Percentiles rank a stretch among this genome's conserved stretches.
phyloP scores from a whole-genome alignment of 2,797 vertebrate species.

The Lepus oiostolus region DNA sequence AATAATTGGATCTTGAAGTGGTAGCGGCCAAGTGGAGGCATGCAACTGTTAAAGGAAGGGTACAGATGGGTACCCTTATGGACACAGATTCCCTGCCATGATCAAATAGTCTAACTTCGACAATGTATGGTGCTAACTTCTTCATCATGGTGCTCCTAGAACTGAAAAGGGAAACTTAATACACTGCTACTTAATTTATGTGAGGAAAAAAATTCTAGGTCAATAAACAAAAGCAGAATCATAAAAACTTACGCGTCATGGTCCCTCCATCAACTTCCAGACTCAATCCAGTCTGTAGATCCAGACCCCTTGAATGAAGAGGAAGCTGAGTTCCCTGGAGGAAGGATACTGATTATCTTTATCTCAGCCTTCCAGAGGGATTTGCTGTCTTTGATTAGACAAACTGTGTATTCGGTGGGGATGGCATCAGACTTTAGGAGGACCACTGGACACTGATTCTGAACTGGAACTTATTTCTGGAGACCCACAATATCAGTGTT shows the following conservation, averaged over 20 bases:
- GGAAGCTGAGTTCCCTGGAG: no score
- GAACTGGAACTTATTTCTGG: background rate
- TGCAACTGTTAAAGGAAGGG: background rate
- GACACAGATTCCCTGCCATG: background rate
- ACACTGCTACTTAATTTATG: background rate
- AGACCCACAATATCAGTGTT: background rate
- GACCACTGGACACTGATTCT: background rate
- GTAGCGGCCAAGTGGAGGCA: background rate
- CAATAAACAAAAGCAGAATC: background rate
- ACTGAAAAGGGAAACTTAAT: background rate
- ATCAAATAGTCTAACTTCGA: background rate
- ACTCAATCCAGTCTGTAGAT: background rate
- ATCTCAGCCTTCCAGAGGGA: background rate
- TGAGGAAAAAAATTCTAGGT: background rate
- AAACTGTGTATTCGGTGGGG: background rate
- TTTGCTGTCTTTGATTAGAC: background rate
- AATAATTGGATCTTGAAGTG: background rate
- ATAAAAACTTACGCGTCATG: background rate
- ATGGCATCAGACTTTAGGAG: background rate
- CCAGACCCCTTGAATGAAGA: background rate
- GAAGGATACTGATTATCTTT: background rate
- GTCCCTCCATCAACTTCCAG: background rate
- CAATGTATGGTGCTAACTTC: background rate
- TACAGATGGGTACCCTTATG: background rate
- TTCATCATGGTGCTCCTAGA: background rate